A percentile compares a stretch with the other conserved stretches of the same genome.
phyloP scores from a whole-genome alignment of 2,888 invertebrate species.

The Chorisops tibialis region DNA sequence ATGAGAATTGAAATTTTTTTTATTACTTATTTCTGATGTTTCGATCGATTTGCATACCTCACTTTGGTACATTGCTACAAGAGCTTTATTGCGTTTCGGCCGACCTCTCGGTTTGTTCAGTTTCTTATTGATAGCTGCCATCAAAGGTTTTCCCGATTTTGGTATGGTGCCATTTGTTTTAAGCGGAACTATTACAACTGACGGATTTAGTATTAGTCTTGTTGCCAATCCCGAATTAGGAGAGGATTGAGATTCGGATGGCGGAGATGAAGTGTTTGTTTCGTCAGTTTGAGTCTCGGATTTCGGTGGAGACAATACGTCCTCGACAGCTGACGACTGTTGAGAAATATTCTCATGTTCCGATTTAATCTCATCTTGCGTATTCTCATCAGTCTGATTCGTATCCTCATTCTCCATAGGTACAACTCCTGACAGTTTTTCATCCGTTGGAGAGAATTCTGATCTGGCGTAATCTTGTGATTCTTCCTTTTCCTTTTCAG shows the following conservation, averaged over 20 bases:
- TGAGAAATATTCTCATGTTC: conserved; percentile 39
- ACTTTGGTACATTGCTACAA: conserved; percentile 59
- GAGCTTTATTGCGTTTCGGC: conserved; percentile 51
- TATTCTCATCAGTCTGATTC: background rate
- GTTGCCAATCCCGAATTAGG: conserved; percentile 34
- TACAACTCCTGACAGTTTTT: conserved; percentile 1
- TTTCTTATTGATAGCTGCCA: conserved; percentile 47
- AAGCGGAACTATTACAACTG: conserved; percentile 29
- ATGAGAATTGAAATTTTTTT: background rate
- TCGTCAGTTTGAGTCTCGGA: conserved; percentile 49
- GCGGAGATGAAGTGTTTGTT: conserved; percentile 42
- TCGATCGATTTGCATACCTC: no score
- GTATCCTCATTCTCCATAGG: background rate
- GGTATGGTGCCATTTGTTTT: conserved; percentile 48
- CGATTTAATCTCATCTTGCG: conserved; percentile 19
- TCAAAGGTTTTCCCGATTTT: conserved; percentile 49
- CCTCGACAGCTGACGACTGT: conserved; percentile 18
- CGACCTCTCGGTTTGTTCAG: conserved; percentile 49
- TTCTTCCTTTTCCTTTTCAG: background rate
- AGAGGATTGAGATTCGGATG: conserved; percentile 45
- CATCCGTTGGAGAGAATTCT: conserved; percentile 30
- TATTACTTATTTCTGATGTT: background rate
- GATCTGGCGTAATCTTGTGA: conserved; percentile 19
- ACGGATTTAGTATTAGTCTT: conserved; percentile 30
- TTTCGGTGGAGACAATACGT: conserved; percentile 44